Evolutionary conservation across 2,797 vertebrate species (phyloP).

Genomic region (Cephalopachus bancanus): DNA sequence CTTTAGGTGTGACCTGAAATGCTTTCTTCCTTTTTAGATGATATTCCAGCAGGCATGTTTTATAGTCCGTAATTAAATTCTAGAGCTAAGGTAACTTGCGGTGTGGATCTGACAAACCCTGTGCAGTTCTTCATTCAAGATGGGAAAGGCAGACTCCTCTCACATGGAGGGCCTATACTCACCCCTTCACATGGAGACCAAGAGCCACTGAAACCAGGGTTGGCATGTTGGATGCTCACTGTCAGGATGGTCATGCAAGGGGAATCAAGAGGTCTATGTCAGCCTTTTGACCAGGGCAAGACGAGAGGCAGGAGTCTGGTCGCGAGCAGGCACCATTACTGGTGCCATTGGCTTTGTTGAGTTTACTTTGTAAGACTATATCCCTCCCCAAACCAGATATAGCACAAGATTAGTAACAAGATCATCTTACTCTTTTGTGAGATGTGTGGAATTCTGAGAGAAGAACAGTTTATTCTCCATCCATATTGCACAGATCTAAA

Average conservation of each 20-base stretch:
- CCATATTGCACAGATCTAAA: neutral
- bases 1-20: neutral
- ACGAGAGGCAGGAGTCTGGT: neutral
- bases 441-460: neutral
- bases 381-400: neutral
- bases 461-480: neutral
- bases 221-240: neutral
- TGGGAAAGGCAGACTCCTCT: neutral
- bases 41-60: neutral
- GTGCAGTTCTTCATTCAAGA: neutral
- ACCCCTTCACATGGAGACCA: neutral
- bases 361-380: neutral
- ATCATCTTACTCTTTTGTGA: neutral
- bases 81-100: neutral
- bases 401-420: neutral
- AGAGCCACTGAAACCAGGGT: neutral
- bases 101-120: neutral
- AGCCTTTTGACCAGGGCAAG: neutral
- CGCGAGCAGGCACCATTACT: neutral
- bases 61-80: neutral
- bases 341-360: neutral
- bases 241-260: neutral
- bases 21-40: neutral
- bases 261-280: neutral
- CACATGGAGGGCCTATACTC: neutral